Percentiles rank a stretch among this genome's conserved stretches.
Evolutionary conservation across 2,113 vertebrate species (phyloP).

Genomic region (Spermophilus dauricus): DNA sequence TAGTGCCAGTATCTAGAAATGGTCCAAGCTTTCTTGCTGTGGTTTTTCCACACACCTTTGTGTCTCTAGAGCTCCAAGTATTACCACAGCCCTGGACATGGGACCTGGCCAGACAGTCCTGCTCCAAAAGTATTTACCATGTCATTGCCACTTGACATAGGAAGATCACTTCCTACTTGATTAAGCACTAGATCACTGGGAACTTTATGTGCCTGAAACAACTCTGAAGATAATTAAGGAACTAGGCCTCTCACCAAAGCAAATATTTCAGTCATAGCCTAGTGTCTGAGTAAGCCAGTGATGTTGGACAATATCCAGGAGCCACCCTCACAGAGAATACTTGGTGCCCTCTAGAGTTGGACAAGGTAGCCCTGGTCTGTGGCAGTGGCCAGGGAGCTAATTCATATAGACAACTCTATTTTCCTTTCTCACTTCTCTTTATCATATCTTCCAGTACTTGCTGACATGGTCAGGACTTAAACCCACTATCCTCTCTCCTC

Average conservation of each 20-base stretch:
- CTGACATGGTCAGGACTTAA: not conserved
- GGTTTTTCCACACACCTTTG: not conserved
- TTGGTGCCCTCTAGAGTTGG: not conserved
- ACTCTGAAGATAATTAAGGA: not conserved
- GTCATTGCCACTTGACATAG: not conserved
- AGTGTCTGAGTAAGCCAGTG: not conserved
- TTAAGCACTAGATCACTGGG: not conserved
- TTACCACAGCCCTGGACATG: not conserved
- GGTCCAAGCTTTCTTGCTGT: fast-evolving
- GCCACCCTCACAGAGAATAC: not conserved
- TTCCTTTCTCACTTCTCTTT: not conserved
- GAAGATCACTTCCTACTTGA: not conserved
- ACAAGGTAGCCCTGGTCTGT: too few relatives aligned
- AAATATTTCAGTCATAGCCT: not conserved
- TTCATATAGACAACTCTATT: fast-evolving
- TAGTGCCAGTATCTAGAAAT: not conserved
- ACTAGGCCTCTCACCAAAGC: not conserved
- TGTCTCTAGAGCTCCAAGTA: not conserved
- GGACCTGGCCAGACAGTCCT: not conserved
- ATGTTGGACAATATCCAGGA: not conserved
- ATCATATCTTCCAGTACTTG: not conserved
- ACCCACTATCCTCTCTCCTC: not conserved
- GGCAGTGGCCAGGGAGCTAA: not conserved
- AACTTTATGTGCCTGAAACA: not conserved
- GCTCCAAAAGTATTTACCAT: not conserved